Conservation (phyloP, 2,888 invertebrate genomes). For the Calephelis perditalis region DNA sequence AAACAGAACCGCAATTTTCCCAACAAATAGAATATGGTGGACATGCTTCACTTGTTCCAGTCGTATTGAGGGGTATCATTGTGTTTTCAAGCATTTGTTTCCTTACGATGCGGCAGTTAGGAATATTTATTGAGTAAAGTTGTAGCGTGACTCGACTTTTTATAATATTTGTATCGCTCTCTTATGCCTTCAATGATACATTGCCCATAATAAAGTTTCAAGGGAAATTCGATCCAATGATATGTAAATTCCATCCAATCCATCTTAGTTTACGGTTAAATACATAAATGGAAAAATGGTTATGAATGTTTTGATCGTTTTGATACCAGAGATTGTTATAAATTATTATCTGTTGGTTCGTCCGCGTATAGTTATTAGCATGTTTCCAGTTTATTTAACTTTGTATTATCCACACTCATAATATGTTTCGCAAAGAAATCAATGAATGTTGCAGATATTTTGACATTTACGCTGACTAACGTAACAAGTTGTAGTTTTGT, state of each 20-base stretch:
- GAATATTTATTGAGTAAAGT: slow-evolving; percentile 75
- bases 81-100: slow-evolving; percentile 74
- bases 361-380: neutral
- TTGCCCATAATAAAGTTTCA: slow-evolving; percentile 52
- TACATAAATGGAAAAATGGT: neutral
- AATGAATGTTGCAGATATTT: too few relatives aligned
- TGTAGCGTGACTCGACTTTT: slow-evolving; percentile 68
- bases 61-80: slow-evolving; percentile 65
- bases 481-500: too few relatives aligned
- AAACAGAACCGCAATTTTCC: slow-evolving; percentile 58
- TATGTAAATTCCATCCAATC: neutral
- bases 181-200: slow-evolving; percentile 46
- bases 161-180: slow-evolving; percentile 55
- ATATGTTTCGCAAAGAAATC: too few relatives aligned
- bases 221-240: slow-evolving; percentile 41
- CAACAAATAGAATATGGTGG: slow-evolving; percentile 70
- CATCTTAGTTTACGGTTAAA: neutral
- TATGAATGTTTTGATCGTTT: neutral
- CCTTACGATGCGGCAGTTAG: slow-evolving; percentile 72
- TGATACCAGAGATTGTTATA: neutral
- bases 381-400: too few relatives aligned
- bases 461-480: too few relatives aligned
- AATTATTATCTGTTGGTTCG: neutral
- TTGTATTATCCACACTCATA: too few relatives aligned
- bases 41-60: slow-evolving; percentile 63